Percentiles rank a stretch among this genome's conserved stretches.
Conservation (phyloP, 1,140 invertebrate species). For the Dolichoris vasculosae region DNA sequence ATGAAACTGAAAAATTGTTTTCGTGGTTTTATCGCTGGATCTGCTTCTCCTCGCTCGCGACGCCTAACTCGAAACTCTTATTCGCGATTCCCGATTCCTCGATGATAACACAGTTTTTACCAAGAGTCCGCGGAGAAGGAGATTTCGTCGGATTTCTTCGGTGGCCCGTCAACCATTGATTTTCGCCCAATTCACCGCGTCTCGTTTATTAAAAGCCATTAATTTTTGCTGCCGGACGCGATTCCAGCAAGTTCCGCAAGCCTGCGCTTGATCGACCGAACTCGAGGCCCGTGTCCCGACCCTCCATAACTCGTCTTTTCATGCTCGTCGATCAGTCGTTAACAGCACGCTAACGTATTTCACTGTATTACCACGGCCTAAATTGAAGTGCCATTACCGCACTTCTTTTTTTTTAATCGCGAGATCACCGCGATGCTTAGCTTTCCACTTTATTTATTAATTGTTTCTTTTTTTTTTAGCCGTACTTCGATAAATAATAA, state of each 20-base stretch:
- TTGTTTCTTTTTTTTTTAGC: not conserved
- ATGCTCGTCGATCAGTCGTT: slow-evolving; percentile 17
- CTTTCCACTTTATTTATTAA: too few species aligned
- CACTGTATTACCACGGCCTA: not conserved
- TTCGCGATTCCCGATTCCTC: not conserved
- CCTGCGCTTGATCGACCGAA: slow-evolving; percentile 20
- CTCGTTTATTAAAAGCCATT: slow-evolving; percentile 45
- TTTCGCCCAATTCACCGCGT: not conserved
- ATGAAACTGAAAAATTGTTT: not conserved
- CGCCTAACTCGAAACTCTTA: not conserved
- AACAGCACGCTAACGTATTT: slow-evolving; percentile 27
- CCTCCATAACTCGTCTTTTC: slow-evolving; percentile 30
- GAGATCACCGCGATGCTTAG: not conserved
- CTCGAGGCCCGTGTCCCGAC: not conserved
- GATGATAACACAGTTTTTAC: not conserved
- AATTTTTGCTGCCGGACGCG: slow-evolving; percentile 25
- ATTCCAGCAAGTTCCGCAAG: not conserved
- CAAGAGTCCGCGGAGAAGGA: not conserved
- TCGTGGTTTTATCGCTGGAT: too few species aligned
- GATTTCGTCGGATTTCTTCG: not conserved
- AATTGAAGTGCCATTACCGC: slow-evolving; percentile 19
- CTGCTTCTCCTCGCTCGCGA: not conserved
- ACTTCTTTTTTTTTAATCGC: not conserved
- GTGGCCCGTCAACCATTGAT: not conserved
- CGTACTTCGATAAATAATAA: not conserved